These are phyloP conservation scores for Laspeyria flexula DNA, from an alignment of 2,888 invertebrate genomes.

Conservation along the genomic window DNA sequence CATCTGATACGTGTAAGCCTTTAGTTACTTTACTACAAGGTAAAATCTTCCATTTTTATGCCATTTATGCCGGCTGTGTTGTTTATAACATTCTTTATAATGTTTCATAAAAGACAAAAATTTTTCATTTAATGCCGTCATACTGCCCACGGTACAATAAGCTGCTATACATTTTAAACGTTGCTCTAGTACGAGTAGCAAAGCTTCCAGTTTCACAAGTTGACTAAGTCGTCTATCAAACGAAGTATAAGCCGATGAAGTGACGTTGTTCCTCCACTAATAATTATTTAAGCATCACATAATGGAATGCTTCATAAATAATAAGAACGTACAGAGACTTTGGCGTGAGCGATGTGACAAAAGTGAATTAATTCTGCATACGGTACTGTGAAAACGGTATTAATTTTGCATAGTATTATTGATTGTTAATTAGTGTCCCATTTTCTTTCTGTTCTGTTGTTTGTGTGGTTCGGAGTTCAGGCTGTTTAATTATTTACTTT, in stretches of 20 bases:
- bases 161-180: background rate
- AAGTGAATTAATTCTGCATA: background rate
- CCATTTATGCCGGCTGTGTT: no score
- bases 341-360: background rate
- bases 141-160: no score
- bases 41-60: no score
- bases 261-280: constrained; percentile 9
- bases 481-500: no score
- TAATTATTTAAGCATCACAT: constrained; percentile 28
- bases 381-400: background rate
- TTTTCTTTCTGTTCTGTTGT: no score
- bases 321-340: constrained; percentile 1
- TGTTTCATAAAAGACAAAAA: no score
- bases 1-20: no score
- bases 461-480: no score
- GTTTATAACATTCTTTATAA: no score
- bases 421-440: no score
- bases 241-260: constrained; percentile 28
- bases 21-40: no score
- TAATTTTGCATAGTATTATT: background rate
- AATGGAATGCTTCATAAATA: constrained; percentile 28
- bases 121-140: no score
- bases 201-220: constrained; percentile 15
- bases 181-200: background rate
- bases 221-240: constrained; percentile 27